Evolutionary conservation across 2,888 invertebrate genomes (phyloP), one percentile per base, ranked within the genome.

Genomic region (Lycia hirtaria): DNA sequence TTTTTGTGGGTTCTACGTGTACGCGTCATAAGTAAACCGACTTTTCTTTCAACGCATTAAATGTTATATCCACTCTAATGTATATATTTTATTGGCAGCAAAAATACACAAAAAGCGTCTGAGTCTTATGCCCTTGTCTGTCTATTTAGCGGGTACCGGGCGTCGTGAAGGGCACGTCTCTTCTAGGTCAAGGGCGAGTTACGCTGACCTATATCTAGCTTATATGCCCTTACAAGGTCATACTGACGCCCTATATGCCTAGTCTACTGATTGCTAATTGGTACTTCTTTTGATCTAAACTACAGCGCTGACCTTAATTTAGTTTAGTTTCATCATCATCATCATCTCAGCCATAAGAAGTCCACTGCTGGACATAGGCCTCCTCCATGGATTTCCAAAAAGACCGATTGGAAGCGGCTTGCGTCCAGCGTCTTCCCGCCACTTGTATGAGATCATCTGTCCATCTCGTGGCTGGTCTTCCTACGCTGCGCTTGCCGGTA

Each of bases 131-230:
- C 75, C 83, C 84, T 82, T 80, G 83, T 78, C 80, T 79, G 75
- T 76, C 71, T 74, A 77, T 80, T 83, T 71, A 78, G 73, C 69
- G 70, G 68, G 65, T 61, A 62, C 72, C 72, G 78, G 80, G 75
- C 81, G 75, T 60, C 70, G 62, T 70, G 81, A 81, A 85, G 87
- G 86, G 83, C 85, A 76, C 74, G 66, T 55, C 73, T 76, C 81
- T 69, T 80, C 81, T 83, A 82, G 90, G 89, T 89, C 91, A 90
- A 89, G 91, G 91, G 84, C 83, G 76, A 68, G 80, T 76, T 82
- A 82, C 75, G 76, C 80, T 88, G 88, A 87, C 88, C 90, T 88
- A 89, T 83, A 88, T 88, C 73, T 75, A 73, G 71, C 73, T 83
- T 80, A 83, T 82, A 75, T 79, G 80, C 81, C 81, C 79, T 80